phyloP scores from a whole-genome alignment of 2,113 vertebrate species.

The Pteronura brasiliensis region DNA sequence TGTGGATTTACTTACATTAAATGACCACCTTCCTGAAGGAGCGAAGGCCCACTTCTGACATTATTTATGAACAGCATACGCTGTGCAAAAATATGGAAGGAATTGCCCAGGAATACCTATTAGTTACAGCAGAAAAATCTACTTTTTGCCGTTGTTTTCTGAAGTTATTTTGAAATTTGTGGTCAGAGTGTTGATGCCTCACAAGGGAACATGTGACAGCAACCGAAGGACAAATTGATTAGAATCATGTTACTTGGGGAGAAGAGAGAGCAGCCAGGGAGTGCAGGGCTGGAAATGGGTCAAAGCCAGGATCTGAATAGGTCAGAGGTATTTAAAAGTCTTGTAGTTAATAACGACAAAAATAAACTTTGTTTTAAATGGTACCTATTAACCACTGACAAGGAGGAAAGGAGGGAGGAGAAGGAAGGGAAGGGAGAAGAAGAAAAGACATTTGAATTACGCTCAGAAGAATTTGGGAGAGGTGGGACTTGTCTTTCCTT shows the following conservation, averaged over 20 bases:
- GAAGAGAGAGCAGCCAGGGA: neutral
- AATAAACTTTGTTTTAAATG: conserved; percentile 11
- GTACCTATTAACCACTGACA: neutral
- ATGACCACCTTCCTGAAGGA: conserved; percentile 86
- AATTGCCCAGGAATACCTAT: conserved; percentile 78
- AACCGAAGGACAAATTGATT: conserved; percentile 69
- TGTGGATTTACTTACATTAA: conserved; percentile 90
- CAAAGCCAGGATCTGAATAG: neutral
- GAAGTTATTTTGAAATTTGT: conserved; percentile 79
- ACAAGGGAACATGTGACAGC: conserved; percentile 53
- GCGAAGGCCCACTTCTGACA: conserved; percentile 84
- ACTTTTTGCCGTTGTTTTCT: conserved; percentile 80
- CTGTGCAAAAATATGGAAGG: conserved; percentile 81
- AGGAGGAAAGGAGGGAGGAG: neutral
- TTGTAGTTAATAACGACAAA: neutral
- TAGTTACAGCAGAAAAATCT: conserved; percentile 81
- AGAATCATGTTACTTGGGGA: conserved; percentile 40
- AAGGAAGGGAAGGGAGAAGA: neutral
- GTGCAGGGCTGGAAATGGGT: neutral
- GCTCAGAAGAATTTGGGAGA: neutral
- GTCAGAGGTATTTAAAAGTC: neutral
- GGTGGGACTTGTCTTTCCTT: neutral
- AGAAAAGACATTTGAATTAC: neutral
- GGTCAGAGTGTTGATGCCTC: conserved; percentile 63
- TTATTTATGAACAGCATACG: conserved; percentile 84